Evolutionary conservation across 2,113 vertebrate species (phyloP), one percentile per base, ranked within the genome.

Genomic region (Entosphenus tridentatus): DNA sequence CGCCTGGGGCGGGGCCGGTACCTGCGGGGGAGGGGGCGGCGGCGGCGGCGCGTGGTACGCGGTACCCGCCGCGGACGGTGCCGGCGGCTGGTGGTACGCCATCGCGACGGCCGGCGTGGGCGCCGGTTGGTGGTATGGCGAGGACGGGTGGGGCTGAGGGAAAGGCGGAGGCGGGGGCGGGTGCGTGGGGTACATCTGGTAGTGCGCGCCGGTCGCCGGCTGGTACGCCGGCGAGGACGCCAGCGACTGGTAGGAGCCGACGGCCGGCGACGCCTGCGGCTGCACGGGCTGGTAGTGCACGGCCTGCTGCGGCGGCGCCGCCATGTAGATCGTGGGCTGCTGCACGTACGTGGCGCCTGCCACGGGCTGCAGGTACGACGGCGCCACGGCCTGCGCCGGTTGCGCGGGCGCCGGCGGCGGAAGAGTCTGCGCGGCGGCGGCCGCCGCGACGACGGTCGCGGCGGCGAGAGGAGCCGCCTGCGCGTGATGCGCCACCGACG

Each of bases 111-210:
- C 21, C n/a, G 62, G 62, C 62, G n/a, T 65, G 62, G 39, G 39
- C 62, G 62, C 21, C n/a, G 62, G 62, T 65, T 65, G 62, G n/a
- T 65, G 62, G 62, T 65, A 65, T 21, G n/a, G 39, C 39, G 39
- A 39, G 10, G 62, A n/a, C 21, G 21, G 62, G n/a, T 65, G 62
- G 62, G 10, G 62, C n/a, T 65, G 62, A 10, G 9, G 62, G 62
- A 65, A 39, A 5, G 62, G 62, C 21, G 62, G 62, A 11, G 62
- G 62, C 21, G 62, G 62, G 21, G 62, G 62, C 10, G 62, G 62
- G n/a, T 65, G 62, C 62, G n/a, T 9, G 21, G 62, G 62, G 62
- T 65, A 65, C 21, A 21, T 9, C n/a, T 65, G 62, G 21, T 65
- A 65, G 10, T 65, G 62, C n/a, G 62, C 62, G n/a, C n/a, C 62